Conservation (phyloP, 2,888 invertebrate genomes). For the Aporophyla nigra region DNA sequence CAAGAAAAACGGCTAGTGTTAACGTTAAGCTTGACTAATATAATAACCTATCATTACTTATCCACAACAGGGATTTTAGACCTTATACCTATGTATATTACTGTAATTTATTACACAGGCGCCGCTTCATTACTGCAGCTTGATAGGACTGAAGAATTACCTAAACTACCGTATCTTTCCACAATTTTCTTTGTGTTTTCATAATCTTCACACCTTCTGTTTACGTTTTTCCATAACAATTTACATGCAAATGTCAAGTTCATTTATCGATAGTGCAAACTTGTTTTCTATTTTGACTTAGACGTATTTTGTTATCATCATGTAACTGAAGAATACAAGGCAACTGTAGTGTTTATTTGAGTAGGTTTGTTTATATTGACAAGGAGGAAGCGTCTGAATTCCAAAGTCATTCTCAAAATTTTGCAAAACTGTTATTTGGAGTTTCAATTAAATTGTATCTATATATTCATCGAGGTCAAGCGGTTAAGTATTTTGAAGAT, state of each 20-base stretch:
- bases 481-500: slow-evolving; percentile 27
- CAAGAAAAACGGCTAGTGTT: slow-evolving; percentile 32
- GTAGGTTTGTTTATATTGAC: slow-evolving; percentile 30
- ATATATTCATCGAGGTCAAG: slow-evolving; percentile 42
- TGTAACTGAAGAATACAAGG: slow-evolving; percentile 39
- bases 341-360: slow-evolving; percentile 19
- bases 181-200: slow-evolving; percentile 46
- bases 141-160: slow-evolving; percentile 9
- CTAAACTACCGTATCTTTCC: slow-evolving; percentile 39
- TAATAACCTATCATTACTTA: slow-evolving; percentile 45
- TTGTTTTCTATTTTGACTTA: slow-evolving; percentile 55
- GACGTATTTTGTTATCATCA: slow-evolving; percentile 50
- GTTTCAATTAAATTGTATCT: slow-evolving; percentile 28
- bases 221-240: slow-evolving; percentile 65
- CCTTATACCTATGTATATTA: slow-evolving; percentile 11
- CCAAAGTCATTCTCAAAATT: slow-evolving; percentile 19
- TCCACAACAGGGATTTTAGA: slow-evolving; percentile 27
- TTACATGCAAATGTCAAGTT: slow-evolving; percentile 67
- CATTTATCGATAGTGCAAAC: slow-evolving; percentile 56
- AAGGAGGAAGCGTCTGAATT: slow-evolving; percentile 28
- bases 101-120: slow-evolving; percentile 11
- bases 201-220: slow-evolving; percentile 45
- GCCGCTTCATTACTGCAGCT: slow-evolving; percentile 17
- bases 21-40: slow-evolving; percentile 33
- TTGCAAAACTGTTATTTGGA: slow-evolving; percentile 17